A percentile compares a stretch with the other conserved stretches of the same genome.
phyloP scores from a whole-genome alignment of 2,888 invertebrate genomes.

The Cantharis nigra region DNA sequence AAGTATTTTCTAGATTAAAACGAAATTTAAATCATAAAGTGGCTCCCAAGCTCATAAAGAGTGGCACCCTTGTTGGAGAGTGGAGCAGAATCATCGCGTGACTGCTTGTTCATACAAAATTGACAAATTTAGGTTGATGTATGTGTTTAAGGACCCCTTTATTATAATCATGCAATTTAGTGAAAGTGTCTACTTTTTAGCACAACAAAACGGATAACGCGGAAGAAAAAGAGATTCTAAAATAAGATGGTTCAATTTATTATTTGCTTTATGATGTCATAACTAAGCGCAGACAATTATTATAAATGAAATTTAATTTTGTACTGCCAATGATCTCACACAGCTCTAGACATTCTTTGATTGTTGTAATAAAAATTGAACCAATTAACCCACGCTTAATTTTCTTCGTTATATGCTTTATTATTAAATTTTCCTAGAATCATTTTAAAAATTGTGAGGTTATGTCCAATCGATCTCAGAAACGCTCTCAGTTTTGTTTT shows the following conservation, averaged over 20 bases:
- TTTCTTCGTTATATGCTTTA: slow-evolving; percentile 15
- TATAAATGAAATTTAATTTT: neutral
- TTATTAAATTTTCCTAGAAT: neutral
- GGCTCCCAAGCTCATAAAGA: neutral
- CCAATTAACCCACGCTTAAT: slow-evolving; percentile 42
- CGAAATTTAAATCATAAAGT: neutral
- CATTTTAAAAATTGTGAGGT: neutral
- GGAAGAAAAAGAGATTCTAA: neutral
- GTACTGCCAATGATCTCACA: slow-evolving; percentile 31
- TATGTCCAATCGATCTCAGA: neutral
- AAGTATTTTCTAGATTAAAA: neutral
- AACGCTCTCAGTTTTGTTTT: neutral
- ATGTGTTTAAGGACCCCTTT: neutral
- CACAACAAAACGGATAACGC: neutral
- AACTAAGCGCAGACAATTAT: neutral
- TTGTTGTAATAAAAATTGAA: slow-evolving; percentile 38
- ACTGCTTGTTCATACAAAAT: neutral
- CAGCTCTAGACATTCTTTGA: slow-evolving; percentile 26
- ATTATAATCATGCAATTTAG: neutral
- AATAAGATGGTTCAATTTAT: neutral
- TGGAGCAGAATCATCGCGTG: neutral
- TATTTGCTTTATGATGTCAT: neutral
- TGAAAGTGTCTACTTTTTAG: neutral
- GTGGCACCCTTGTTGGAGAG: neutral
- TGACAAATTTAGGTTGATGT: neutral